Evolutionary conservation across 2,113 vertebrate genomes (phyloP), one percentile per base, ranked within the genome.

Genomic region (Ibidorhyncha struthersii): DNA sequence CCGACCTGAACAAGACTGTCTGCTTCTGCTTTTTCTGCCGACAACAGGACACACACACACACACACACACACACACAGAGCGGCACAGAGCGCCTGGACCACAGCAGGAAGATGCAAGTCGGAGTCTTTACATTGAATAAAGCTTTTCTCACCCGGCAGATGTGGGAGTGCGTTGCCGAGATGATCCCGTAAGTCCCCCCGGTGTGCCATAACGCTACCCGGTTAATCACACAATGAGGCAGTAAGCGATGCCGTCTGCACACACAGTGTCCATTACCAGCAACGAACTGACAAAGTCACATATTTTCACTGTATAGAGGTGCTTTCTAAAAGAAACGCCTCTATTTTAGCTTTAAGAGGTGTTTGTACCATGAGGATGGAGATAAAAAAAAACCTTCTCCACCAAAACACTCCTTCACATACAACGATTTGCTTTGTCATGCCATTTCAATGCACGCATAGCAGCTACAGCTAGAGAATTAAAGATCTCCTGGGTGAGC

Each of bases 391-490:
- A 50, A 10, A 49, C 36, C 14, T 66, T 59, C 41, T 43, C 58
- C n/a, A 25, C 58, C 85, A 17, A 80, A 67, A 82, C 45, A 21
- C 86, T 82, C 82, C 71, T 77, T 69, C 82, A 36, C 79, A 50
- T 50, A 14, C 0, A 17, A 6, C 1, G 47, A 96, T 96, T 94
- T 97, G 96, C 96, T 97, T 97, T 96, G 96, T 97, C 96, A 97
- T 96, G 95, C 67, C 94, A 61, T 90, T 90, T 67, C 8, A 67
- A 65, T 7, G 30, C 36, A 8, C 0, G 5, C 36, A 41, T 47
- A 27, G 70, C 65, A 9, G 88, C 56, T 15, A 13, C 9, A 18
- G 91, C 56, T 15, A 3, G 47, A 76, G 62, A 80, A 78, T 5
- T 15, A 40, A 32, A 34, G 53, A 47, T 30, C 86, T 79, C 47